Evolutionary conservation across 1,140 invertebrate genomes (phyloP), one percentile per base, ranked within the genome.

Genomic region (Aricia agestis): DNA sequence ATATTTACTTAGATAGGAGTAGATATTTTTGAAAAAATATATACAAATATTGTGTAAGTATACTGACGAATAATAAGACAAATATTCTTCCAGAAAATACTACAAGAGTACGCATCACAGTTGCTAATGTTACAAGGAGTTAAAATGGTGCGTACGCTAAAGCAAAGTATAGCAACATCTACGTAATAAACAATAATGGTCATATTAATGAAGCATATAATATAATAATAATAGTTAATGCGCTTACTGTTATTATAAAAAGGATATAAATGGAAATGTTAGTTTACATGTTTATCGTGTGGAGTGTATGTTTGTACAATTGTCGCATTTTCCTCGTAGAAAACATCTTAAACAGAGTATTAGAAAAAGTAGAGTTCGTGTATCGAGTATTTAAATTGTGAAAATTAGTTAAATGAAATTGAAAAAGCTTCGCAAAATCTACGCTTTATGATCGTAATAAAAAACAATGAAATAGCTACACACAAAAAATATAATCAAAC

Each of bases 21-120:
- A 69, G 68, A 61, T 63, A 69, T 36, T 41, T 59, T 63, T 57
- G 59, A 80, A 87, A 79, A 83, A 69, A 82, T 81, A 88, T 72
- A 83, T 81, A 88, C 70, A 83, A 82, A 83, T 69, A 71, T 61
- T 18, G 42, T 70, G 41, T 5, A 36, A 70, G 32, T 65, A 63
- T 58, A 41, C n/a, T 36, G 17, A 18, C 58, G 11, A 18, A 63
- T 63, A 32, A 36, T 69, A 58, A 68, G 58, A 52, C 32, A 76
- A 76, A 75, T 76, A 72, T 79, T 71, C 72, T 68, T 79, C 75
- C 77, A 83, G 59, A 66, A 74, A 75, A 76, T 76, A 76, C 80
- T 77, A 79, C 75, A 82, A 86, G 78, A 84, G 89, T 90, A 91
- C 89, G 89, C 89, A 91, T 89, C 79, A 88, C 89, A 91, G 89